phyloP scores from a whole-genome alignment of 2,797 vertebrate genomes.

The Artibeus jamaicensis region DNA sequence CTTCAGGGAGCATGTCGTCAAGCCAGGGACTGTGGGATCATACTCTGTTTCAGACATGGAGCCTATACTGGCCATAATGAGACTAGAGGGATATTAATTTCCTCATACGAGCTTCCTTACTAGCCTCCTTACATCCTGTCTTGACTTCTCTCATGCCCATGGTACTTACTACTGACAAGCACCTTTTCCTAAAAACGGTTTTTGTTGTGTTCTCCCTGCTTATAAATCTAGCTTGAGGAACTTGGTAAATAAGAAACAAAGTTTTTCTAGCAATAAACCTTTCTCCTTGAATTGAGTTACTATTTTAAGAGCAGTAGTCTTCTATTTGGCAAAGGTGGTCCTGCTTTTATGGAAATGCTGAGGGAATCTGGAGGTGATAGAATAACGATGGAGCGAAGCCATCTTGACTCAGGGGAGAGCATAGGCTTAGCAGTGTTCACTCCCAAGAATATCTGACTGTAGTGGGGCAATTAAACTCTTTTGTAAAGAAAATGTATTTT shows the following conservation, averaged over 20 bases:
- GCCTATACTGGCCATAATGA: not conserved
- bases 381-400: constrained; percentile 24
- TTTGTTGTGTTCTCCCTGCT: constrained; percentile 2
- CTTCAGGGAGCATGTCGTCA: not conserved
- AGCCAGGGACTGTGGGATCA: not conserved
- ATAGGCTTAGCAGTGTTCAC: constrained; percentile 4
- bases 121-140: not conserved
- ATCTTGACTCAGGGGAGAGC: constrained; percentile 5
- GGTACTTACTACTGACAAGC: not conserved
- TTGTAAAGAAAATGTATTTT: constrained; percentile 28
- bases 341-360: constrained; percentile 45
- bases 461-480: constrained; percentile 20
- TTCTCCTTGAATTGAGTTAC: constrained; percentile 28
- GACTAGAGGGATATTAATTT: not conserved
- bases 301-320: constrained; percentile 40
- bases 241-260: constrained; percentile 38
- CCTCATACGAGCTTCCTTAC: not conserved
- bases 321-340: not conserved
- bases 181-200: constrained; percentile 9
- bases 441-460: not conserved
- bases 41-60: not conserved
- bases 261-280: constrained; percentile 52
- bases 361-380: constrained; percentile 34
- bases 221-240: constrained; percentile 19
- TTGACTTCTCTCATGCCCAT: not conserved